phyloP scores from a whole-genome alignment of 2,888 invertebrate genomes.

The Microplitis deprimator region DNA sequence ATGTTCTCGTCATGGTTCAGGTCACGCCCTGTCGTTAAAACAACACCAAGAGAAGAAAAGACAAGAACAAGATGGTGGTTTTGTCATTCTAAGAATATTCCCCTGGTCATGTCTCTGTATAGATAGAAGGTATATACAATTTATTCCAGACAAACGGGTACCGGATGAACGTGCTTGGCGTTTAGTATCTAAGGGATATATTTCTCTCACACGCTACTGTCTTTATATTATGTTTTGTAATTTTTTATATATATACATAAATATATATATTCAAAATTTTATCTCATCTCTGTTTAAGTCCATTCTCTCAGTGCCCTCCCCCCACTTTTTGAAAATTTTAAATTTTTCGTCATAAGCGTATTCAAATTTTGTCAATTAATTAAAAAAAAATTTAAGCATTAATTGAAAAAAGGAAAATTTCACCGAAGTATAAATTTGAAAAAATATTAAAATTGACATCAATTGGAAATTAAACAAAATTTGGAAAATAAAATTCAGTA shows the following conservation, averaged over 20 bases:
- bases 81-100: constrained; percentile 60
- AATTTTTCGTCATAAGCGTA: too few species aligned
- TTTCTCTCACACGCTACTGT: constrained; percentile 27
- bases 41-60: constrained; percentile 20
- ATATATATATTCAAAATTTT: not conserved
- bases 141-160: constrained; percentile 63
- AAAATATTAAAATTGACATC: not conserved
- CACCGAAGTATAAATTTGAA: too few species aligned
- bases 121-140: constrained; percentile 53
- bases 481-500: too few species aligned
- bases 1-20: constrained; percentile 36
- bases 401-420: too few species aligned
- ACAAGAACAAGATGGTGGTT: constrained; percentile 43
- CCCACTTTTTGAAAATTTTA: too few species aligned
- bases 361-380: too few species aligned
- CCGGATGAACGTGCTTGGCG: constrained; percentile 63
- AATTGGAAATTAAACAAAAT: not conserved
- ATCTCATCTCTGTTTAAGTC: not conserved
- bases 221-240: constrained; percentile 34
- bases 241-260: constrained; percentile 40
- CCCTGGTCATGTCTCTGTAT: constrained; percentile 35
- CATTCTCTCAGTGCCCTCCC: too few species aligned
- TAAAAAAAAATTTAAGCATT: too few species aligned
- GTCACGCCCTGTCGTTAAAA: constrained; percentile 38
- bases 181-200: constrained; percentile 48